Base-by-base conservation (phyloP, 2,888 invertebrate genomes). In the Rotaria sp. region DNA sequence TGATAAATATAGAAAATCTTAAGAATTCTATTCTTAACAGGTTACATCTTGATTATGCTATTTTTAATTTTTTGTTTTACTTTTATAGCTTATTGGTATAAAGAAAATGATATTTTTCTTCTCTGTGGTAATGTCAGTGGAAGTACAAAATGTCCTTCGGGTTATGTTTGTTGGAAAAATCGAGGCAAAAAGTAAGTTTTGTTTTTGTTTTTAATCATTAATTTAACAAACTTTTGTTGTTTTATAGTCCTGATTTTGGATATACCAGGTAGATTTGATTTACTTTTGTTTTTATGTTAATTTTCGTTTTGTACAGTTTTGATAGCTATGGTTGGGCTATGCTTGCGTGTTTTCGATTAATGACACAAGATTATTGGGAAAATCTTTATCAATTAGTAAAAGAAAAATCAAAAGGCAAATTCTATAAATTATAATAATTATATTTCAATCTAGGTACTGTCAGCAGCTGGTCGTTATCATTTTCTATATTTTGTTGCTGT, bases 291-390 rank as follows among this genome's bases (percentile, higher is more conserved):
- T 18, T 4, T 13, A n/a, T 30, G 3, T 38, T 11, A 18, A 30
- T 30, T 30, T 35, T 35, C 30, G 21, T 1, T 35, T 38, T 21
- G 1, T 30, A 15, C 30, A 86, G 85, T 85, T 86, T 86, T 55
- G 86, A 86, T 84, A 85, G 75, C 7, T 86, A 86, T 91, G 96
- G 96, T 89, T 96, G 96, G 95, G 97, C 97, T 88, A 94, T 97
- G 91, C 93, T 98, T 88, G 96, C 96, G 89, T 96, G 97, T 88
- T 98, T 98, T 93, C 94, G 97, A 90, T 93, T 98, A 89, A 97
- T 98, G 97, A 98, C 97, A 87, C 97, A 97, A 93, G 97, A 98
- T 93, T 96, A 95, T 92, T 97, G 97, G 97, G 97, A 98, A 92
- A 96, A 96, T 92, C 94, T 98, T 89, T 98, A 98, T 92, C 96